Base-by-base conservation (phyloP, 2,797 vertebrate species). In the Jordanella pulchra region DNA sequence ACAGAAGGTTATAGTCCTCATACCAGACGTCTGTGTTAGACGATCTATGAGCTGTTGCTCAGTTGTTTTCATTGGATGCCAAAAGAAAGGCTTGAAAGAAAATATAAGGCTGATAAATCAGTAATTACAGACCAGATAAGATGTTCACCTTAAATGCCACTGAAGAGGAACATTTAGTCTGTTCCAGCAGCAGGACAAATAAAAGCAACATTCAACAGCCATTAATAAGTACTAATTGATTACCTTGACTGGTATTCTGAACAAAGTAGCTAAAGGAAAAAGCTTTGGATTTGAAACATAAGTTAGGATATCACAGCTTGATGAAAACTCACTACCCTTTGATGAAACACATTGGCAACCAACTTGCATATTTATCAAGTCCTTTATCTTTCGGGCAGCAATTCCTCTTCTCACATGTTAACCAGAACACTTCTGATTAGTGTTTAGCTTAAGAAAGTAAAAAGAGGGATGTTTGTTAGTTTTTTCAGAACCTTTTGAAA, bases 341-440 rank as follows among this genome's bases (percentile, higher is more conserved):
- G 73, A 86, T 66, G 70, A 73, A 73, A 60, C 23, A 71, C 42
- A 72, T 88, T 82, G 84, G 77, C 80, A 42, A 73, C 25, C 69
- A 55, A 73, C 75, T 75, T 78, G 80, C 73, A 83, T 88, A 81
- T 68, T 89, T 91, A 88, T 82, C 79, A 47, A 39, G 50, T 27
- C 42, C 47, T 48, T 1, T 63, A 65, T 39, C 65, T 84, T 79
- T 80, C 78, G 82, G 78, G 86, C 74, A 79, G 73, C 77, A 83
- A 89, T 87, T 81, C 72, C 65, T 86, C 75, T 69, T 32, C 23
- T 85, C 80, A 67, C 69, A 72, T 78, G 70, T 79, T 89, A 79
- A 86, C 84, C 81, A 86, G 72, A 47, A 54, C 45, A 44, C 76
- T 69, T 55, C 68, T 73, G 68, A 83, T 70, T 70, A 82, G 39